Conservation (phyloP, 2,888 invertebrate species). For the Hermaeophaga mercurialis region DNA sequence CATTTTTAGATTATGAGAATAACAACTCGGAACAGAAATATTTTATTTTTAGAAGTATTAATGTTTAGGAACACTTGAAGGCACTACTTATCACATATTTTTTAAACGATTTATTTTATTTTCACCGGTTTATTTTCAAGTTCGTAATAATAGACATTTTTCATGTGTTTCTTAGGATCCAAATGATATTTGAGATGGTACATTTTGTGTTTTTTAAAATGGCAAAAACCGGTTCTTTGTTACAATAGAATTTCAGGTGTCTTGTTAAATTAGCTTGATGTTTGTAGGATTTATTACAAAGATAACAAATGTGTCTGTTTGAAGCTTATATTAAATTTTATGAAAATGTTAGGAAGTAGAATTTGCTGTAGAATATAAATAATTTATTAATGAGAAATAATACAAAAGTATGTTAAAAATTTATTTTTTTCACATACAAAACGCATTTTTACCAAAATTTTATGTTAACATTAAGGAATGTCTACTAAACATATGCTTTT, state of each 20-base stretch:
- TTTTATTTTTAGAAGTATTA: no score
- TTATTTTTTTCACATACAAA: no score
- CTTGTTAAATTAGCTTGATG: slow-evolving; percentile 10
- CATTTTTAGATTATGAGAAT: no score
- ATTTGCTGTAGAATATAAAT: no score
- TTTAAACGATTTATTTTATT: no score
- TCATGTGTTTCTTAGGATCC: slow-evolving; percentile 11
- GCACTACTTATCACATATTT: no score
- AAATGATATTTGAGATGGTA: slow-evolving; percentile 8
- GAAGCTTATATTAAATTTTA: slow-evolving; percentile 8
- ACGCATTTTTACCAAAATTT: neutral
- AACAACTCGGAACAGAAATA: no score
- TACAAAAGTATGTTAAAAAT: no score
- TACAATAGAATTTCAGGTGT: slow-evolving; percentile 28
- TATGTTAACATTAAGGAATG: slow-evolving; percentile 5
- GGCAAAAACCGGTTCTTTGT: slow-evolving; percentile 25
- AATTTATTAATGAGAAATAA: no score
- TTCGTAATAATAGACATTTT: neutral
- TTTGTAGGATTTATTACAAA: slow-evolving; percentile 31
- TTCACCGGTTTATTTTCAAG: neutral
- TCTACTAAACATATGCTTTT: slow-evolving; percentile 22
- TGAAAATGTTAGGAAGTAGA: no score
- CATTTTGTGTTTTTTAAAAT: slow-evolving; percentile 19
- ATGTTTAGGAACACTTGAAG: no score
- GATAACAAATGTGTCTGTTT: slow-evolving; percentile 12